Base-by-base conservation (phyloP, 2,888 invertebrate genomes). In the Eupithecia centaureata region DNA sequence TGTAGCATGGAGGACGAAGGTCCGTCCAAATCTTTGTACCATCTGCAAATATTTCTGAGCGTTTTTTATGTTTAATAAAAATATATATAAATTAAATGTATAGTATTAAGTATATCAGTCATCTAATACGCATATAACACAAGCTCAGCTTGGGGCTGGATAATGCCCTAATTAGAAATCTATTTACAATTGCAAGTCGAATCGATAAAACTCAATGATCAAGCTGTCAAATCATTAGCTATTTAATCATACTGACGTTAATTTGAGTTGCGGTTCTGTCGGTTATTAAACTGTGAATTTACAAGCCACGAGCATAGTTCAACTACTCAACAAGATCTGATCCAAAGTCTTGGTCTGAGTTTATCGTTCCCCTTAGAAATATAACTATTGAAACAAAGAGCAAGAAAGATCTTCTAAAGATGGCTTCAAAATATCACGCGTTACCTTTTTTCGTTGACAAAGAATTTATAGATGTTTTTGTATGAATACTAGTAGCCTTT, bases 221-320 rank as follows among this genome's bases (percentile, higher is more conserved):
- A 25, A 52, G 52, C 52, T 52, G 32, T 33, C 22, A 58, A 18
- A 33, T 58, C 13, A 13, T 7, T 3, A 27, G 38, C 59, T 59
- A 25, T 38, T 27, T 38, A 38, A 7, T 1, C 38, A 38, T 28
- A 35, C 25, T n/a, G 35, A 38, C 25, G 59, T 59, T 59, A 28
- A 35, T 59, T 59, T 38, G 35, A 59, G 38, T 59, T 38, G 27
- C 27, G 38, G 38, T 35, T 35, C 15, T n/a, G 59, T 35, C n/a
- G 59, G 59, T 56, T 27, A 56, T 28, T 30, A 27, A 56, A 18
- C 30, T 27, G 56, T n/a, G 52, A 52, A 52, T 27, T 52, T 52
- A 52, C 52, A 15, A 30, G 56, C 56, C n/a, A 10, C n/a, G 5
- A 15, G 56, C 56, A 56, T 56, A 56, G 56, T 56, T 56, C 30